phyloP scores from a whole-genome alignment of 2,888 invertebrate genomes.

The Drosophila anomalata region DNA sequence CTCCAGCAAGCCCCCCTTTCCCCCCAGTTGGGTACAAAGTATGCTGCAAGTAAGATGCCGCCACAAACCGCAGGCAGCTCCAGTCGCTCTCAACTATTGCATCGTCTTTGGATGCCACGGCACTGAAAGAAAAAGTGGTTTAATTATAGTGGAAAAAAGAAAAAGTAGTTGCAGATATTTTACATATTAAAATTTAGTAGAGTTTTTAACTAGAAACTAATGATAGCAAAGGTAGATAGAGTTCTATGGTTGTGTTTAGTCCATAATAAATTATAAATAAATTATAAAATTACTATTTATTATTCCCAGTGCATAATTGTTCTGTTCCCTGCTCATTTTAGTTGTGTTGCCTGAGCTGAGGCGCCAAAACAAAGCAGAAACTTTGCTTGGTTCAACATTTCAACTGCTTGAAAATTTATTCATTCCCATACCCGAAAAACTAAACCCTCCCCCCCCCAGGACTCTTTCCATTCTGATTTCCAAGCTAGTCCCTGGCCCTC shows the following conservation, averaged over 20 bases:
- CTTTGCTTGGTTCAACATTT: slow-evolving; percentile 66
- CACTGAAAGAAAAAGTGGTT: slow-evolving; percentile 9
- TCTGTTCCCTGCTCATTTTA: slow-evolving; percentile 52
- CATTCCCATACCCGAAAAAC: slow-evolving; percentile 41
- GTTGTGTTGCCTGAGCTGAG: slow-evolving; percentile 59
- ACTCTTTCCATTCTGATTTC: not conserved
- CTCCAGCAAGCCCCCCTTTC: not conserved
- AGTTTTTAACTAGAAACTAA: no score
- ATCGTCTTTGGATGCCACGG: slow-evolving; percentile 33
- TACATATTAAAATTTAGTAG: no score
- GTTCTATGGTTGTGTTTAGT: no score
- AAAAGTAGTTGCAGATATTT: no score
- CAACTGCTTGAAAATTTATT: slow-evolving; percentile 71
- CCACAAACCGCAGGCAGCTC: slow-evolving; percentile 70
- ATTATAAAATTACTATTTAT: not conserved
- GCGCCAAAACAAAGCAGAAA: slow-evolving; percentile 73
- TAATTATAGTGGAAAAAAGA: no score
- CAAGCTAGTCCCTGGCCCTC: not conserved
- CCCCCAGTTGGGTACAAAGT: slow-evolving; percentile 50
- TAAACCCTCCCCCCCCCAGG: not conserved
- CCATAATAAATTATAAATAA: no score
- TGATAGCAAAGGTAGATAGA: no score
- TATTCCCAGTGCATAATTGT: not conserved
- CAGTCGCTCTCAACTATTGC: slow-evolving; percentile 47
- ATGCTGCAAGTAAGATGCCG: slow-evolving; percentile 69